These are phyloP conservation scores for Leuciscus waleckii DNA, from an alignment of 2,797 vertebrate species.

Conservation along the genomic window DNA sequence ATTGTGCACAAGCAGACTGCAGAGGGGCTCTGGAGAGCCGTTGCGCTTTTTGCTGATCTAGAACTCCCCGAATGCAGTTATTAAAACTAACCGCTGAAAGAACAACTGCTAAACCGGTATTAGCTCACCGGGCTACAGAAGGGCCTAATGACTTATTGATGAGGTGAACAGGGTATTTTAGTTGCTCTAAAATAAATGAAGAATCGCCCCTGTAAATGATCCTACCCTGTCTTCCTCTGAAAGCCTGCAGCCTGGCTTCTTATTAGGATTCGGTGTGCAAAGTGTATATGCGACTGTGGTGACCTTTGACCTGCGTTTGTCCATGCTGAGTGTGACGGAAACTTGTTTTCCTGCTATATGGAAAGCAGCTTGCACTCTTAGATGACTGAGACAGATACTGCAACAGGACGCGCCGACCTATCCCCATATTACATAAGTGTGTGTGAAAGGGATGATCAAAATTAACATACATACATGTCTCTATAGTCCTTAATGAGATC, in stretches of 20 bases:
- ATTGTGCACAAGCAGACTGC: slow-evolving; percentile 35
- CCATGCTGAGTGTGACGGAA: slow-evolving; percentile 60
- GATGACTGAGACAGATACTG: slow-evolving; percentile 70
- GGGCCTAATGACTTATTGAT: slow-evolving; percentile 48
- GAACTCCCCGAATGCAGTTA: slow-evolving; percentile 25
- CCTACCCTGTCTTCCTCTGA: background rate
- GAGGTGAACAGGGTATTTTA: slow-evolving; percentile 35
- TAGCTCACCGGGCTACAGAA: slow-evolving; percentile 34
- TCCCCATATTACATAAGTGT: slow-evolving; percentile 48
- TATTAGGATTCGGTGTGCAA: slow-evolving; percentile 48
- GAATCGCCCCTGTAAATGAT: slow-evolving; percentile 16
- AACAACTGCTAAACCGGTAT: slow-evolving; percentile 34
- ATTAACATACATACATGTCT: slow-evolving; percentile 37
- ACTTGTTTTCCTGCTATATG: slow-evolving; percentile 74
- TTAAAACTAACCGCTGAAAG: slow-evolving; percentile 43
- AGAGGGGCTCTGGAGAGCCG: slow-evolving; percentile 40
- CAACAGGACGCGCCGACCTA: slow-evolving; percentile 67
- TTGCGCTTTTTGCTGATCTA: slow-evolving; percentile 51
- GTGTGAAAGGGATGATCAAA: slow-evolving; percentile 4
- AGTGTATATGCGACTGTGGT: slow-evolving; percentile 28
- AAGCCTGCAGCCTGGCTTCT: slow-evolving; percentile 6
- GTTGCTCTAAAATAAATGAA: slow-evolving; percentile 38
- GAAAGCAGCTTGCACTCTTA: slow-evolving; percentile 69
- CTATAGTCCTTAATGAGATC: slow-evolving; percentile 41
- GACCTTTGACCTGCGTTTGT: slow-evolving; percentile 51